phyloP scores from a whole-genome alignment of 2,888 invertebrate genomes.

The Sarcophaga carnaria region DNA sequence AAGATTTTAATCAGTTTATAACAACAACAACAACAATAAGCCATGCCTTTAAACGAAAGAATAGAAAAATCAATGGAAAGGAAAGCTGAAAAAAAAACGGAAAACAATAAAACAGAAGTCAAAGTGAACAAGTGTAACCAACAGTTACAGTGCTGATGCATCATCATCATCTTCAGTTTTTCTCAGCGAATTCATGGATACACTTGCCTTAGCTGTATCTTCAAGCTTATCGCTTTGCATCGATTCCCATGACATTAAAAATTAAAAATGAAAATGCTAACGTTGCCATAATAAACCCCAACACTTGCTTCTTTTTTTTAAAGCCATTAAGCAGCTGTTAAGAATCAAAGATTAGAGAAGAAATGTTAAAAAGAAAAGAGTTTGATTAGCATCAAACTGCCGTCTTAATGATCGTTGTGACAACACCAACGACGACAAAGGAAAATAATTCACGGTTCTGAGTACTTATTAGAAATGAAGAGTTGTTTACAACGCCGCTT shows the following conservation, averaged over 20 bases:
- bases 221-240: conserved; percentile 66
- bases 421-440: neutral
- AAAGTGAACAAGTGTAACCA: conserved; percentile 66
- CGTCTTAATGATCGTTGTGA: conserved; percentile 40
- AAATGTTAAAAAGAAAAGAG: neutral
- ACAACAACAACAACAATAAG: conserved; percentile 16
- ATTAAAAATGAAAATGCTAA: conserved; percentile 42
- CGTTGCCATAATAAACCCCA: conserved; percentile 58
- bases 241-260: conserved; percentile 71
- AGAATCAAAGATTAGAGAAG: conserved; percentile 63
- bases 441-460: neutral
- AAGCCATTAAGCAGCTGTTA: conserved; percentile 62
- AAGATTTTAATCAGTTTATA: conserved; percentile 58
- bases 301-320: conserved; percentile 23
- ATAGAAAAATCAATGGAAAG: conserved; percentile 27
- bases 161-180: conserved; percentile 3
- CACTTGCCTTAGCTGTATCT: conserved; percentile 23
- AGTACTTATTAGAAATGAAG: too few species aligned
- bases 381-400: conserved; percentile 56
- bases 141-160: conserved; percentile 54
- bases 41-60: conserved; percentile 22
- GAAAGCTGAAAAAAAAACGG: conserved; percentile 28
- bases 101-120: conserved; percentile 67
- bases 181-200: conserved; percentile 22
- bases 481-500: neutral